These are phyloP conservation scores for Coboldia fuscipes DNA, from an alignment of 1,140 invertebrate species.

Conservation along the genomic window DNA sequence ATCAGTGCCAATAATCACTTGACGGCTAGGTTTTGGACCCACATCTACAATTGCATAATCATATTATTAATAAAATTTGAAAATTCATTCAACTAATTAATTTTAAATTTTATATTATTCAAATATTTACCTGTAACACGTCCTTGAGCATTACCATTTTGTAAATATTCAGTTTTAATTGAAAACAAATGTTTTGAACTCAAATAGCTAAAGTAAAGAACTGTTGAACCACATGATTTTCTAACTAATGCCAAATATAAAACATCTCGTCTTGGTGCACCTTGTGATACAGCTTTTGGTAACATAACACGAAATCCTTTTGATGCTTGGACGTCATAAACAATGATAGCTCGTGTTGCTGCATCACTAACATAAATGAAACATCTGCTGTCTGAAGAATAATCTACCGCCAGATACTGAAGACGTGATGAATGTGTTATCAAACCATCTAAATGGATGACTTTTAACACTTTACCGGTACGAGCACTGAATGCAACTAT, in stretches of 20 bases:
- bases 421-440: slow-evolving; percentile 24
- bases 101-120: background rate
- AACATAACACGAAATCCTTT: slow-evolving; percentile 32
- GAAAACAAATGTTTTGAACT: slow-evolving; percentile 27
- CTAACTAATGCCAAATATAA: slow-evolving; percentile 30
- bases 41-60: slow-evolving; percentile 23
- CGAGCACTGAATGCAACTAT: slow-evolving; percentile 29
- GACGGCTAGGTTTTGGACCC: slow-evolving; percentile 26
- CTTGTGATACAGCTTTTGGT: slow-evolving; percentile 25
- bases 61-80: background rate
- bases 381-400: slow-evolving; percentile 23
- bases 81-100: background rate
- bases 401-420: slow-evolving; percentile 36
- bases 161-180: slow-evolving; percentile 28
- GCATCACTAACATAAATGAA: slow-evolving; percentile 39
- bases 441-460: slow-evolving; percentile 27
- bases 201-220: slow-evolving; percentile 33
- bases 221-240: slow-evolving; percentile 24
- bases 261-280: slow-evolving; percentile 25
- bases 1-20: slow-evolving; percentile 36
- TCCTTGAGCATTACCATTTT: slow-evolving; percentile 25
- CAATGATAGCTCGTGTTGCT: slow-evolving; percentile 32
- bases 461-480: slow-evolving; percentile 31
- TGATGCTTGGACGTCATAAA: slow-evolving; percentile 32
- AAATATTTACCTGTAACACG: slow-evolving; percentile 21